Evolutionary conservation across 2,113 vertebrate genomes (phyloP).

Genomic region (Eulemur rufifrons): DNA sequence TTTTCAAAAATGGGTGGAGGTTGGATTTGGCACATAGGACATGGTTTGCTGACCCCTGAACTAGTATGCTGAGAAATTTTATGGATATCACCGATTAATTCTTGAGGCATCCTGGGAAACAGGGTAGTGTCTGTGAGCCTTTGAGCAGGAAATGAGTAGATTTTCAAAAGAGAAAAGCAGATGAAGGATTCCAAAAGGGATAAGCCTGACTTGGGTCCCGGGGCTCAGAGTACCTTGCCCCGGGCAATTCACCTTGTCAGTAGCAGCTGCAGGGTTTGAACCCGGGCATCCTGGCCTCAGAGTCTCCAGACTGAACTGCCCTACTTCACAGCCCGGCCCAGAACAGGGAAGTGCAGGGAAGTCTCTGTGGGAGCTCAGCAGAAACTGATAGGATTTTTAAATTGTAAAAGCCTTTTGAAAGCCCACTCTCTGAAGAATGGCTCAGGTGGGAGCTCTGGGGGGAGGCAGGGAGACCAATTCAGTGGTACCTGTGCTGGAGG

Average conservation of each 20-base stretch:
- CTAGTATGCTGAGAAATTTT: not conserved
- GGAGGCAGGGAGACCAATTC: not conserved
- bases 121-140: not conserved
- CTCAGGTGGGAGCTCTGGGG: not conserved
- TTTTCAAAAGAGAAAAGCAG: conserved; percentile 22
- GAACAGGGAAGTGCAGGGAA: not conserved
- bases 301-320: not conserved
- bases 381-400: not conserved
- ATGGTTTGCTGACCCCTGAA: not conserved
- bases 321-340: not conserved
- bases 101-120: not conserved
- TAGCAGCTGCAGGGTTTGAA: not conserved
- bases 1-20: not conserved
- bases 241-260: not conserved
- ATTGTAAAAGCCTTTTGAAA: not conserved
- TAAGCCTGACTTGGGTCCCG: not conserved
- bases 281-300: fast-evolving
- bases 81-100: not conserved
- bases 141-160: conserved; percentile 22
- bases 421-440: not conserved
- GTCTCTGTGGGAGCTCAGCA: not conserved
- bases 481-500: too few species aligned
- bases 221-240: not conserved
- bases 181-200: not conserved
- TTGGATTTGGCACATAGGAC: not conserved